Conservation (phyloP, 1,140 invertebrate genomes). For the Dryas iulia region DNA sequence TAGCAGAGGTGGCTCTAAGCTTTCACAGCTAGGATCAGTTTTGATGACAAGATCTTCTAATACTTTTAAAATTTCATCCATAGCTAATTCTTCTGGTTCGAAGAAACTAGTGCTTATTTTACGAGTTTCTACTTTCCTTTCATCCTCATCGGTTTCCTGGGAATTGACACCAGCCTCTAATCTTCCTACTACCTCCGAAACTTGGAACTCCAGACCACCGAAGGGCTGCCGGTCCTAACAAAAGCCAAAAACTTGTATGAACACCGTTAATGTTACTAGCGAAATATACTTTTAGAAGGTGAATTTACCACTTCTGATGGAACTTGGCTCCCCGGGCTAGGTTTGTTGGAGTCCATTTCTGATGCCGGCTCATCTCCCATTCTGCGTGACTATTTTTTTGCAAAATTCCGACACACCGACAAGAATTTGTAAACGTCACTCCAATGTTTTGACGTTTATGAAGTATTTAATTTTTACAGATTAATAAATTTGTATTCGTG, state of each 20-base stretch:
- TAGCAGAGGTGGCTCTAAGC: conserved; percentile 59
- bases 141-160: conserved; percentile 57
- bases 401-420: conserved; percentile 60
- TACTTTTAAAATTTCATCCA: conserved; percentile 74
- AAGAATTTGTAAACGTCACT: conserved; percentile 76
- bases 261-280: conserved; percentile 7
- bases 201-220: conserved; percentile 83
- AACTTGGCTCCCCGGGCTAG: conserved; percentile 41
- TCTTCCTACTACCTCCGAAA: conserved; percentile 83
- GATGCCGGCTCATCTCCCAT: conserved; percentile 69
- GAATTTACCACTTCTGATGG: conserved; percentile 51
- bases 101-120: conserved; percentile 71
- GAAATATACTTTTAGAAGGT: neutral
- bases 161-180: conserved; percentile 83
- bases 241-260: conserved; percentile 33
- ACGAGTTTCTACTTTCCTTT: conserved; percentile 56
- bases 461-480: conserved; percentile 19
- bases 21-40: conserved; percentile 68
- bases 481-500: conserved; percentile 4
- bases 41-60: conserved; percentile 68
- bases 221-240: conserved; percentile 75
- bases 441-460: conserved; percentile 60
- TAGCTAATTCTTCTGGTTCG: conserved; percentile 68
- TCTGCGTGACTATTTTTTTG: conserved; percentile 66
- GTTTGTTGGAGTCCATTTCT: conserved; percentile 54